Base-by-base conservation (phyloP, 1,140 invertebrate genomes). In the Trinorchestia longiramus region DNA sequence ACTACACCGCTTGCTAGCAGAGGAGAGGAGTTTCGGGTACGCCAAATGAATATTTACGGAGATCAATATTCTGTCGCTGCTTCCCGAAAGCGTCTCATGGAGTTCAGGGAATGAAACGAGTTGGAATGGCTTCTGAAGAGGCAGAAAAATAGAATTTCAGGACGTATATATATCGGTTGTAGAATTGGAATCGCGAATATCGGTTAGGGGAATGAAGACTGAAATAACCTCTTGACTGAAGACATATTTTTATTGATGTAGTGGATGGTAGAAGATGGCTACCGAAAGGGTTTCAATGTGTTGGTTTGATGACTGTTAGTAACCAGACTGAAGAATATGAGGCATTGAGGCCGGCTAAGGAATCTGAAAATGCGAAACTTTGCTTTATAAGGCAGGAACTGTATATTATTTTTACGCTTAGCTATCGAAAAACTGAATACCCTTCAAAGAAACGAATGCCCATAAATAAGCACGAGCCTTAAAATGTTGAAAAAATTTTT, bases 41-140 rank as follows among this genome's bases (percentile, higher is more conserved):
- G 88, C 88, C 88, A 90, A 90, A 90, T 90, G 88, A 90, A 90
- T 90, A 90, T 90, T 90, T 42, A 90, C 88, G 88, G 43, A 90
- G 88, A 90, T 90, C 88, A 90, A 90, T 90, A 90, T 90, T 90
- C 88, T 28, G 88, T 41, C 43, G 88, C 88, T 90, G 41, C 43
- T 42, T 3, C 88, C 62, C 62, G 36, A 36, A 77, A 77, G 62
- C 62, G 62, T 77, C 62, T 11, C 62, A 53, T 36, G 62, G 62
- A 77, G 62, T 77, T 77, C 62, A 28, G 47, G 47, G 19, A 77
- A 77, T 36, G 62, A 77, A 77, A 77, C 62, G 62, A 77, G 62
- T 77, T 77, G 62, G 62, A 77, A 77, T 77, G 62, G 62, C 62
- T 77, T 36, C 62, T 36, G 36, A 28, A 77, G 62, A 77, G 62